A percentile compares a stretch with the other conserved stretches of the same genome.
Evolutionary conservation across 2,113 vertebrate species (phyloP).

Genomic region (Nerophis lumbriciformis): DNA sequence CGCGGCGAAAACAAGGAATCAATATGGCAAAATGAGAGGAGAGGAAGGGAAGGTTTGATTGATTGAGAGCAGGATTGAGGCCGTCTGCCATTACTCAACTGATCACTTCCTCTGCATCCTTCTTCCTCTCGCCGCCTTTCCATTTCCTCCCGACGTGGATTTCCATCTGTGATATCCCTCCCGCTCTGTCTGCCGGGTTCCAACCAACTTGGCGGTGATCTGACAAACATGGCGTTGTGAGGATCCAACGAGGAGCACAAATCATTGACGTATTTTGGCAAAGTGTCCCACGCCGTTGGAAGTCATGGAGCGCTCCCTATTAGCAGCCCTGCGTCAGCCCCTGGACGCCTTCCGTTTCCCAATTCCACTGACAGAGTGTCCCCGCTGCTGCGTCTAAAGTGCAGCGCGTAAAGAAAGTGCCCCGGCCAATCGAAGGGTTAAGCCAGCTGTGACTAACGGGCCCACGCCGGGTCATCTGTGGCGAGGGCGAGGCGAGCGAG

Average conservation of each 20-base stretch:
- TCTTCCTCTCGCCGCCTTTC: conserved; percentile 3
- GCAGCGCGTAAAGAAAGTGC: conserved; percentile 8
- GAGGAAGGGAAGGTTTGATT: conserved; percentile 57
- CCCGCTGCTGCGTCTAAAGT: conserved; percentile 17
- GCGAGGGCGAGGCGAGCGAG: conserved; percentile 37
- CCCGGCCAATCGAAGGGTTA: conserved; percentile 51
- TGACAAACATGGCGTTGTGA: conserved; percentile 29
- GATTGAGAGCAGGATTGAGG: conserved; percentile 58
- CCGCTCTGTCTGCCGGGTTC: neutral
- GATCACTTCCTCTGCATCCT: conserved; percentile 40
- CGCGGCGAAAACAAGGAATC: conserved; percentile 58
- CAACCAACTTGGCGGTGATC: neutral
- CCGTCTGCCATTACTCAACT: conserved; percentile 49
- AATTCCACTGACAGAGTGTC: conserved; percentile 31
- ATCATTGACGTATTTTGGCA: conserved; percentile 13
- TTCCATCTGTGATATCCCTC: conserved; percentile 17
- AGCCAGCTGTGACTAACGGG: conserved; percentile 61
- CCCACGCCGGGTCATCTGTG: conserved; percentile 51
- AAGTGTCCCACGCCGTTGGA: conserved; percentile 2
- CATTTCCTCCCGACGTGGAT: conserved; percentile 1
- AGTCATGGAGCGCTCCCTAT: conserved; percentile 20
- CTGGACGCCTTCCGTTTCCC: conserved; percentile 25
- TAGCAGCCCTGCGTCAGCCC: neutral
- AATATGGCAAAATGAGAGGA: conserved; percentile 57
- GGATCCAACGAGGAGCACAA: conserved; percentile 24